Evolutionary conservation across 1,140 invertebrate species (phyloP).

Genomic region (Stenopsyche tienmushanensis): DNA sequence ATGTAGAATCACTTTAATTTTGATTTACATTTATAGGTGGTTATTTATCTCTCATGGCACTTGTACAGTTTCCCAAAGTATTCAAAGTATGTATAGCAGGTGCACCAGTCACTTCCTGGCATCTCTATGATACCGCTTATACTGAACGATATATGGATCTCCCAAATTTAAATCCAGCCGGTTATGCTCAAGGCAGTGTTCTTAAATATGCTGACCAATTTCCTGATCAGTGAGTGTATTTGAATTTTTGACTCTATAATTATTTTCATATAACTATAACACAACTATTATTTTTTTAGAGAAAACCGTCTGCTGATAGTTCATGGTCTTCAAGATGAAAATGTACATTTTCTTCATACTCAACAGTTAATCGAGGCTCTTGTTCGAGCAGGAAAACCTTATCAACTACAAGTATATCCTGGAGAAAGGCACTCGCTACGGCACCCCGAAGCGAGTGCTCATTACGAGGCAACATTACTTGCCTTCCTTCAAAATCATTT

Average conservation of each 20-base stretch:
- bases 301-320: slow-evolving; percentile 94
- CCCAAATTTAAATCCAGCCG: slow-evolving; percentile 57
- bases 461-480: slow-evolving; percentile 91
- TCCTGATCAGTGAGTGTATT: slow-evolving; percentile 78
- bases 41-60: slow-evolving; percentile 82
- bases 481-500: slow-evolving; percentile 91
- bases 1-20: background rate
- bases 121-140: slow-evolving; percentile 91
- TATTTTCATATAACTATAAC: background rate
- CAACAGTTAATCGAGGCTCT: slow-evolving; percentile 87
- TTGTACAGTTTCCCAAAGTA: slow-evolving; percentile 78
- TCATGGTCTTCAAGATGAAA: slow-evolving; percentile 98
- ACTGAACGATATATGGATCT: slow-evolving; percentile 97
- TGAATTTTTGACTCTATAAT: background rate
- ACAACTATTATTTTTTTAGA: slow-evolving; percentile 53
- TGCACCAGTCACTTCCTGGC: slow-evolving; percentile 96
- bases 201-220: slow-evolving; percentile 75
- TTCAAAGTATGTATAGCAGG: slow-evolving; percentile 93
- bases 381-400: slow-evolving; percentile 85
- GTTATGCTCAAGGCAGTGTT: slow-evolving; percentile 48
- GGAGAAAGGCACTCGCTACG: slow-evolving; percentile 92
- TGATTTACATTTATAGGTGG: slow-evolving; percentile 56
- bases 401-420: slow-evolving; percentile 73
- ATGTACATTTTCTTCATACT: slow-evolving; percentile 98
- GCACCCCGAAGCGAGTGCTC: slow-evolving; percentile 90